phyloP scores from a whole-genome alignment of 2,113 vertebrate genomes.

The Orthonyx spaldingii region DNA sequence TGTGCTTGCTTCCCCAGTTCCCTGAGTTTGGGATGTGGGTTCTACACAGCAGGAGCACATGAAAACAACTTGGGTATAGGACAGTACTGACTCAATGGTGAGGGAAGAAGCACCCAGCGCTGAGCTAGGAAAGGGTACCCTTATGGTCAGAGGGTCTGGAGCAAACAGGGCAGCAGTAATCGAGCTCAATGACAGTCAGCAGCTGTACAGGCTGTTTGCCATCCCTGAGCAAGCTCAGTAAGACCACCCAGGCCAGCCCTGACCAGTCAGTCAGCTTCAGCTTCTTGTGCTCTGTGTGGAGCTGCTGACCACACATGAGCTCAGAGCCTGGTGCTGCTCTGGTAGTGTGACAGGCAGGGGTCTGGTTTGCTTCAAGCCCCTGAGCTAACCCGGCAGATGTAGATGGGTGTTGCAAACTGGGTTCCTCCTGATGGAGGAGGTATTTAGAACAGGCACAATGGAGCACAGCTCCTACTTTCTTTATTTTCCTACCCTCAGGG shows the following conservation, averaged over 20 bases:
- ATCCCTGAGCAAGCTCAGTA: fast-evolving
- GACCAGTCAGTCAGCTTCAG: not conserved
- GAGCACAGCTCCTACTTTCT: not conserved
- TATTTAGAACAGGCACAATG: not conserved
- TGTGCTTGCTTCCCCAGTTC: not conserved
- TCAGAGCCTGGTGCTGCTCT: not conserved
- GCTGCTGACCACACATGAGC: not conserved
- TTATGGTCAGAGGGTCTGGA: not conserved
- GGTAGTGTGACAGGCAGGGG: fast-evolving
- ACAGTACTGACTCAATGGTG: not conserved
- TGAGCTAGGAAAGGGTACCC: not conserved
- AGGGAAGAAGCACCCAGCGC: not conserved
- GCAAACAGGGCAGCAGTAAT: not conserved
- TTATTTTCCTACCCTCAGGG: not conserved
- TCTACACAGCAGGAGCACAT: not conserved
- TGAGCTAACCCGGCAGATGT: not conserved
- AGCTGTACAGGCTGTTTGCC: not conserved
- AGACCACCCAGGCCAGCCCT: not conserved
- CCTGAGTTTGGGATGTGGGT: not conserved
- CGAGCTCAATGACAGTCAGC: not conserved
- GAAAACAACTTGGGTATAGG: not conserved
- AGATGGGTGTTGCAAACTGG: not conserved
- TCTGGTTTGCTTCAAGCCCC: not conserved
- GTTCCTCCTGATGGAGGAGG: not conserved
- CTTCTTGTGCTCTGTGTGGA: not conserved